phyloP scores from a whole-genome alignment of 2,113 vertebrate genomes.

The Mastomys natalensis region DNA sequence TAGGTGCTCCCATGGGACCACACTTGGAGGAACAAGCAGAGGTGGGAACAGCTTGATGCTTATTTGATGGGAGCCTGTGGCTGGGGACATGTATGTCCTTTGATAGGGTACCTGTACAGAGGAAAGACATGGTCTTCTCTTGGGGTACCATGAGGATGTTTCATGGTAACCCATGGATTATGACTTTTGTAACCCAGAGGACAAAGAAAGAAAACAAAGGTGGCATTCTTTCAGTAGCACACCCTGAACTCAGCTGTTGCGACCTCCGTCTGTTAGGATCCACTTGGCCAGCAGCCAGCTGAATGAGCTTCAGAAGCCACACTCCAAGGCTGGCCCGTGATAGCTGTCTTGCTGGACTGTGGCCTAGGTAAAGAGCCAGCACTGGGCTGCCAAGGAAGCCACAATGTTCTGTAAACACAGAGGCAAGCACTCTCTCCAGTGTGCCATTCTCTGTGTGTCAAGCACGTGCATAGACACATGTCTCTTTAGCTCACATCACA shows the following conservation, averaged over 20 bases:
- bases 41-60: neutral
- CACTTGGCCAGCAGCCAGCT: neutral
- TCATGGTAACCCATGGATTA: neutral
- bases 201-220: slow-evolving; percentile 14
- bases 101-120: neutral
- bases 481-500: neutral
- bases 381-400: slow-evolving; percentile 42
- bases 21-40: neutral
- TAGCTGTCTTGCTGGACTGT: neutral
- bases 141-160: neutral
- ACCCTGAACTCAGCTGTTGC: neutral
- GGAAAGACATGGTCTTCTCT: neutral
- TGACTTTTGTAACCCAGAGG: neutral
- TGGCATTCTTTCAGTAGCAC: slow-evolving; percentile 8
- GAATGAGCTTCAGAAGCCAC: slow-evolving; percentile 67
- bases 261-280: neutral
- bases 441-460: neutral
- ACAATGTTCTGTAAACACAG: slow-evolving; percentile 47
- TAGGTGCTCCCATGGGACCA: neutral
- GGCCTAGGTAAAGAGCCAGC: slow-evolving; percentile 51
- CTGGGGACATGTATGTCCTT: neutral
- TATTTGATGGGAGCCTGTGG: neutral
- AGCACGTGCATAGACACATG: neutral
- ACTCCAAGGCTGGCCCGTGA: neutral
- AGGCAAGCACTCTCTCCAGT: neutral